Base-by-base conservation (phyloP, 2,797 vertebrate species). In the Neosilurus mollespiculum region DNA sequence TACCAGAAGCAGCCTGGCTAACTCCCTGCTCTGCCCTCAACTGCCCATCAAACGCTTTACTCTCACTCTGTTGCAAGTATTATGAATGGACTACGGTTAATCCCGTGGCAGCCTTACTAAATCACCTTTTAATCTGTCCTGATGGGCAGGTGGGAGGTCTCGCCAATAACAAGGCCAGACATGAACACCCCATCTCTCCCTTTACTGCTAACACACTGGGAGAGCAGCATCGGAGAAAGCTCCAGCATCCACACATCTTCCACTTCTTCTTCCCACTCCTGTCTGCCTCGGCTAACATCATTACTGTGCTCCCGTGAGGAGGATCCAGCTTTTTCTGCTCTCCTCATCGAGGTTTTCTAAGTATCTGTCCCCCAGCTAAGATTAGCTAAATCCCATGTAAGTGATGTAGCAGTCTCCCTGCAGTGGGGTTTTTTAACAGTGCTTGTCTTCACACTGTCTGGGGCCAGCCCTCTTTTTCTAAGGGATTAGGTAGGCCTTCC, bases 301-400 rank as follows among this genome's bases (percentile, higher is more conserved):
- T 95, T 95, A 95, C 93, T 93, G 92, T 93, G 92, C 93, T 95
- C 94, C 94, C 93, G 92, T 94, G 94, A 95, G 94, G 94, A 94
- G 93, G 94, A 95, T 94, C 93, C 94, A 94, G 94, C 93, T 93
- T 94, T 94, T 87, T 89, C 86, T 81, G 81, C 86, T 86, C 93
- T 94, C 91, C 94, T 94, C 93, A 88, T 92, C 91, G 89, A 94
- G 94, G 94, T 95, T 95, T 95, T 95, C 93, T 95, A 95, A 95
- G 94, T 95, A 94, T 95, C 94, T 95, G 95, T 95, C 95, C 95
- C 94, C 94, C 94, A 94, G 94, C 95, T 94, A 94, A 95, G 95
- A 95, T 95, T 95, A 95, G 93, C 95, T 95, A 95, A 95, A 95
- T 95, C 94, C 95, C 94, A 95, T 95, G 95, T 95, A 95, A 95